phyloP scores from a whole-genome alignment of 2,797 vertebrate species.

The Gastrophryne carolinensis region DNA sequence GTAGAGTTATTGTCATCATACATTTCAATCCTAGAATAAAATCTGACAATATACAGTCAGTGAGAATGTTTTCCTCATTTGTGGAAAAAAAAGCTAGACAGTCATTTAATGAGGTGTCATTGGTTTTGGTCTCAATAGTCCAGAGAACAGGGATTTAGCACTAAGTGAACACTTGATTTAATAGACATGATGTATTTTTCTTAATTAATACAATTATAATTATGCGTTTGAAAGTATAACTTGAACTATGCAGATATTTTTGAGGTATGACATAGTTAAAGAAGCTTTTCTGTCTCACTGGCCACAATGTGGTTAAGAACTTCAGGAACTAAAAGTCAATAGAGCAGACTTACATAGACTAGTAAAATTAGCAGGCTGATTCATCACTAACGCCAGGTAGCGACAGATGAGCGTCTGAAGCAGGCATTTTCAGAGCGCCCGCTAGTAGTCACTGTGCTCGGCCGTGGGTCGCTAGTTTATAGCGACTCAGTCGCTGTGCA shows the following conservation, averaged over 20 bases:
- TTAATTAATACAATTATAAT: constrained; percentile 32
- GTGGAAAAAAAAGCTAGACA: neutral
- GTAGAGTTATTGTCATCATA: neutral
- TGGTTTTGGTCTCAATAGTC: constrained; percentile 15
- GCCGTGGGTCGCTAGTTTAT: no score
- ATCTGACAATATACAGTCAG: neutral
- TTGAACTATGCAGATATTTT: neutral
- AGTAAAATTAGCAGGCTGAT: no score
- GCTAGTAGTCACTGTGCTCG: no score
- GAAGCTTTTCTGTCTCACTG: no score
- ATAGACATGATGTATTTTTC: constrained; percentile 33
- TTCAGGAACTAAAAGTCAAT: no score
- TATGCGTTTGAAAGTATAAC: constrained; percentile 28
- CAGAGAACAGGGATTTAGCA: constrained; percentile 19
- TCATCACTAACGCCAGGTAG: no score
- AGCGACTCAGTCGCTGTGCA: no score
- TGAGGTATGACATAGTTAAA: no score
- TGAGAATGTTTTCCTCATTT: neutral
- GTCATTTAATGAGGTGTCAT: constrained; percentile 28
- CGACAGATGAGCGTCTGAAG: no score
- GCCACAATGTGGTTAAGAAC: no score
- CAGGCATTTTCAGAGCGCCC: no score
- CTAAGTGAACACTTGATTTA: constrained; percentile 31
- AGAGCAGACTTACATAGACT: no score
- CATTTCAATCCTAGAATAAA: neutral